Evolutionary conservation across 2,113 vertebrate species (phyloP).

Genomic region (Tupaia chinensis): DNA sequence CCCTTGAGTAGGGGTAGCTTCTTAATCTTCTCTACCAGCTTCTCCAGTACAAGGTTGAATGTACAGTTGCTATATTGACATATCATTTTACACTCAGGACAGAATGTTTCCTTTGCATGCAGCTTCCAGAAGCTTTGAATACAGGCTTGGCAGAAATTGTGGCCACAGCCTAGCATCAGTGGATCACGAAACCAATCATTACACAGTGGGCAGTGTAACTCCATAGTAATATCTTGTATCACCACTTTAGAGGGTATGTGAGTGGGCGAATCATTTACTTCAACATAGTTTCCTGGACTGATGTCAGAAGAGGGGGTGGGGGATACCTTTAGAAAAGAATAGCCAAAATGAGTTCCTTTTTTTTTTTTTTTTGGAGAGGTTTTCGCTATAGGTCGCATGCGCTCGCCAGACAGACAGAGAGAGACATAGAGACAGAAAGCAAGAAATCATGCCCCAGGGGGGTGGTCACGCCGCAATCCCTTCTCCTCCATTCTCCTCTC

Average conservation of each 20-base stretch:
- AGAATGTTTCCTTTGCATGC: slow-evolving; percentile 61
- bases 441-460: too few species aligned
- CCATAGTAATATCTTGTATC: slow-evolving; percentile 77
- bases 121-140: slow-evolving; percentile 71
- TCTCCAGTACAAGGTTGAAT: slow-evolving; percentile 78
- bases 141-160: slow-evolving; percentile 84
- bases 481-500: too few species aligned
- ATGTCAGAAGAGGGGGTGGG: background rate
- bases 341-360: slow-evolving; percentile 52
- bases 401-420: too few species aligned
- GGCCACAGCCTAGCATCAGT: slow-evolving; percentile 78
- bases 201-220: slow-evolving; percentile 83
- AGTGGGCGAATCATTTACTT: background rate
- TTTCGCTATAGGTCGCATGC: too few species aligned
- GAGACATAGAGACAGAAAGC: too few species aligned
- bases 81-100: slow-evolving; percentile 79
- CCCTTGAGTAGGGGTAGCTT: slow-evolving; percentile 60
- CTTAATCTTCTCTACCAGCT: slow-evolving; percentile 81
- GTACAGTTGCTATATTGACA: slow-evolving; percentile 74
- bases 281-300: slow-evolving; percentile 29
- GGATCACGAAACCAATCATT: slow-evolving; percentile 61
- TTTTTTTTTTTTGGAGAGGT: too few species aligned
- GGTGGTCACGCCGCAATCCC: too few species aligned
- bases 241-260: slow-evolving; percentile 44
- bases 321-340: slow-evolving; percentile 70